Conservation (phyloP, 2,113 vertebrate species). For the Acinonyx jubatus region DNA sequence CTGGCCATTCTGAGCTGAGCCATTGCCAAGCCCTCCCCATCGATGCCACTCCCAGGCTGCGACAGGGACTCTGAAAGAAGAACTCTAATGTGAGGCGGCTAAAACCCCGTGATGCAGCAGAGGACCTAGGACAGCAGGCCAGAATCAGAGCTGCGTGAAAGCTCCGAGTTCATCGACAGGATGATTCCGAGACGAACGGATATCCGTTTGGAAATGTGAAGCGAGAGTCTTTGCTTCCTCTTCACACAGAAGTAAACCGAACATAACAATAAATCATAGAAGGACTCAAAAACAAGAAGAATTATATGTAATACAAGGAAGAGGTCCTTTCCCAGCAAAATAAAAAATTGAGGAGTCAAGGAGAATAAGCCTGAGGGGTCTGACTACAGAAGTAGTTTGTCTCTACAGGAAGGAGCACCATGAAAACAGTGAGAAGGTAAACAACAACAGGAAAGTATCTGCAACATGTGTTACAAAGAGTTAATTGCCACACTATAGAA, state of each 20-base stretch:
- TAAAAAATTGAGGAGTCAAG: not conserved
- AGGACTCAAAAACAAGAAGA: not conserved
- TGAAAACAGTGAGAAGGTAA: not conserved
- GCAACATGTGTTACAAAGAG: not conserved
- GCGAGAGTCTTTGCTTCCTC: not conserved
- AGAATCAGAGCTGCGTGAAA: rapidly evolving
- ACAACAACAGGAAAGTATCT: not conserved
- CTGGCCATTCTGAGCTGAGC: rapidly evolving
- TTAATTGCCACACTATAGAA: not conserved
- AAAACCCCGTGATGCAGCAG: rapidly evolving
- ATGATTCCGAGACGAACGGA: not conserved
- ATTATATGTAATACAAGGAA: not conserved
- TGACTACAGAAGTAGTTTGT: not conserved
- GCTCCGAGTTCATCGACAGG: not conserved
- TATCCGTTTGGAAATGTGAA: not conserved
- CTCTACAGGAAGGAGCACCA: not conserved
- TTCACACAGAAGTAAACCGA: not conserved
- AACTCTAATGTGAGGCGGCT: not conserved
- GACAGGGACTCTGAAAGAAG: not conserved
- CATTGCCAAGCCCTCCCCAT: rapidly evolving
- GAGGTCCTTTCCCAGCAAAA: not conserved
- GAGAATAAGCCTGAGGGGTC: not conserved
- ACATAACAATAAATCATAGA: not conserved
- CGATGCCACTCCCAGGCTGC: not conserved
- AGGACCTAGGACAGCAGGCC: not conserved